Base-by-base conservation (phyloP, 35 echinoderm and acorn worm genomes). In the Heliocidaris tuberculata region DNA sequence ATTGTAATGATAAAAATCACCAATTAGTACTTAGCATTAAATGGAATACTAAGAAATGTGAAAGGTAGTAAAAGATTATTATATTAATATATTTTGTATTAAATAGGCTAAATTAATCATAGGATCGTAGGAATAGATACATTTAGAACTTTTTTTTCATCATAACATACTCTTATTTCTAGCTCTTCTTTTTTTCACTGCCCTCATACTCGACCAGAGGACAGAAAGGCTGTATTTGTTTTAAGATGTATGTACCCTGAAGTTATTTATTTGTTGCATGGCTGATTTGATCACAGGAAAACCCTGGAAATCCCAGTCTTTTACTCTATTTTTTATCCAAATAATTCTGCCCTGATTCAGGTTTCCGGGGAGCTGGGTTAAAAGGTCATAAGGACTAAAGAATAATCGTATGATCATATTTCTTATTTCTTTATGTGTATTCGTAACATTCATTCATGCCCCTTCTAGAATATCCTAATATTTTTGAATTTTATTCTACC, bases 271-370 rank as follows among this genome's bases (percentile, higher is more conserved):
- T 89, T 47, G 31, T 47, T 32, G 87, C 87, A 89, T 89, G 87
- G 31, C 12, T 89, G 87, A 32, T 47, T 32, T 42, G 9, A 89
- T 89, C 87, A 31, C 87, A 89, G 87, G 87, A 89, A 31, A 42
- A 30, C 6, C 29, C 29, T 31, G 29, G 86, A 42, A 89, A 89
- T 47, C 47, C 87, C 87, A 89, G 87, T n/a, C 32, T 17, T 89
- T 47, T 2, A 47, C 12, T 6, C 24, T 47, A 48, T 89, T 89
- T 89, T 32, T 15, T 89, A 48, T 89, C 87, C 31, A 89, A 89
- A 89, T 89, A 89, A 89, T 32, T 89, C 87, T 89, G 87, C 32
- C 87, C 87, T 89, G 31, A 89, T 89, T 89, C 87, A 9, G 35
- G 19, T 89, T 47, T 89, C 87, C 87, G 47, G 87, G 32, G 87